A percentile compares a stretch with the other conserved stretches of the same genome.
phyloP scores from a whole-genome alignment of 2,888 invertebrate species.

The Cheiracanthium punctorium region DNA sequence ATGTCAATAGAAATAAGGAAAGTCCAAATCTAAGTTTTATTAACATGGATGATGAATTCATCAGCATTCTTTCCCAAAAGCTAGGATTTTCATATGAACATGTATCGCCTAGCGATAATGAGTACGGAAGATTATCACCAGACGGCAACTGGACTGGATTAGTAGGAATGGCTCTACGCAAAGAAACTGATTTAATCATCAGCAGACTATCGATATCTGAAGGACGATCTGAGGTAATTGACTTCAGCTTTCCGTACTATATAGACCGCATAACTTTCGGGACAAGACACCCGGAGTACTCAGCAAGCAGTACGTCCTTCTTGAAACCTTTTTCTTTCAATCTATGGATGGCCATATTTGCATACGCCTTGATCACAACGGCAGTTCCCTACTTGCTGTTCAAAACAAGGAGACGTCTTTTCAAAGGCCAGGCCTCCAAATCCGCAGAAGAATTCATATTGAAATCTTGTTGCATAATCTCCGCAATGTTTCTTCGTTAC shows the following conservation, averaged over 20 bases:
- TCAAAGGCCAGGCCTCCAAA: too few relatives aligned
- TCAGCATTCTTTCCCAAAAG: too few relatives aligned
- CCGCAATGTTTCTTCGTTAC: too few relatives aligned
- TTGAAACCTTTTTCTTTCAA: neutral
- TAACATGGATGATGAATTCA: too few relatives aligned
- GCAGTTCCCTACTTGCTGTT: neutral
- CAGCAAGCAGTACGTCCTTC: neutral
- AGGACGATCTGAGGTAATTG: neutral
- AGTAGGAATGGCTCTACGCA: constrained; percentile 11
- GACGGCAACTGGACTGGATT: constrained; percentile 18
- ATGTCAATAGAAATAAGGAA: too few relatives aligned
- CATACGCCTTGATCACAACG: neutral
- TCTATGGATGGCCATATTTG: constrained; percentile 12
- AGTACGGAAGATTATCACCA: neutral
- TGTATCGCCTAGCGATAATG: neutral
- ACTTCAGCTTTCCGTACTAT: neutral
- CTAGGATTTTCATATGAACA: too few relatives aligned
- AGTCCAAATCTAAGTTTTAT: too few relatives aligned
- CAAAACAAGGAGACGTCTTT: neutral
- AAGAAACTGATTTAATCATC: constrained; percentile 3
- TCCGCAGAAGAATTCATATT: too few relatives aligned
- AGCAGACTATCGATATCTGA: neutral
- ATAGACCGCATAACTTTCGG: neutral
- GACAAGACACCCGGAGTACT: neutral
- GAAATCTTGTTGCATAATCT: too few relatives aligned